Percentiles rank a stretch among this genome's conserved stretches.
These are phyloP conservation scores for Dichetophora obliterata DNA, from an alignment of 2,888 invertebrate species.

Conservation along the genomic window DNA sequence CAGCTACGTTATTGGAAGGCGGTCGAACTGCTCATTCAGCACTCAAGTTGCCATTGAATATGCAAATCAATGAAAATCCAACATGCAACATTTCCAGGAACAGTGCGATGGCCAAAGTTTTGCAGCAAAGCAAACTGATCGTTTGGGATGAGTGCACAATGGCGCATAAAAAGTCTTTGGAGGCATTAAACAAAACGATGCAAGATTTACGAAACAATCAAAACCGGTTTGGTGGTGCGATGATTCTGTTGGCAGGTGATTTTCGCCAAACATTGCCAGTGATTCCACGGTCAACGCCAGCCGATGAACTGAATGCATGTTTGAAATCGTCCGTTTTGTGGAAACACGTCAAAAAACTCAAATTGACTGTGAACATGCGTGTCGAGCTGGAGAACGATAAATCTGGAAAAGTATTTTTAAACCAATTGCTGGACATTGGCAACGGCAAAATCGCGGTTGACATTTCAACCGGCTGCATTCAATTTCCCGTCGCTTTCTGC, in stretches of 20 bases:
- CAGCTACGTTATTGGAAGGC: conserved; percentile 41
- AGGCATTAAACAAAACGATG: conserved; percentile 43
- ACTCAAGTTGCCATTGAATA: conserved; percentile 36
- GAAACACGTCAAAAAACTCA: conserved; percentile 11
- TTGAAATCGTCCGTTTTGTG: conserved; percentile 44
- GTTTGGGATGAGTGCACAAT: conserved; percentile 47
- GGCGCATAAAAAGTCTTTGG: conserved; percentile 37
- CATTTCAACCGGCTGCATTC: conserved; percentile 47
- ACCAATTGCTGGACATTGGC: conserved; percentile 44
- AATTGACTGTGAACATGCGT: conserved; percentile 42
- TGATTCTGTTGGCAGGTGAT: conserved; percentile 41
- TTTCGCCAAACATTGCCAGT: conserved; percentile 30
- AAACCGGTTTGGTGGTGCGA: conserved; percentile 37
- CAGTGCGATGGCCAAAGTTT: conserved; percentile 15
- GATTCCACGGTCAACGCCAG: conserved; percentile 45
- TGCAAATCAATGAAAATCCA: neutral
- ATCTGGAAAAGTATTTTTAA: conserved; percentile 38
- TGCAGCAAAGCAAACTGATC: conserved; percentile 37
- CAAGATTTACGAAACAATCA: conserved; percentile 44
- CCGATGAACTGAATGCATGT: conserved; percentile 54
- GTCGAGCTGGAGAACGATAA: conserved; percentile 44
- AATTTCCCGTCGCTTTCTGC: conserved; percentile 46
- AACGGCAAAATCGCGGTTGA: conserved; percentile 51
- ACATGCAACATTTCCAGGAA: conserved; percentile 6
- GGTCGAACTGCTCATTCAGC: conserved; percentile 40